Base-by-base conservation (phyloP, 2,797 vertebrate genomes). In the Characodon lateralis region DNA sequence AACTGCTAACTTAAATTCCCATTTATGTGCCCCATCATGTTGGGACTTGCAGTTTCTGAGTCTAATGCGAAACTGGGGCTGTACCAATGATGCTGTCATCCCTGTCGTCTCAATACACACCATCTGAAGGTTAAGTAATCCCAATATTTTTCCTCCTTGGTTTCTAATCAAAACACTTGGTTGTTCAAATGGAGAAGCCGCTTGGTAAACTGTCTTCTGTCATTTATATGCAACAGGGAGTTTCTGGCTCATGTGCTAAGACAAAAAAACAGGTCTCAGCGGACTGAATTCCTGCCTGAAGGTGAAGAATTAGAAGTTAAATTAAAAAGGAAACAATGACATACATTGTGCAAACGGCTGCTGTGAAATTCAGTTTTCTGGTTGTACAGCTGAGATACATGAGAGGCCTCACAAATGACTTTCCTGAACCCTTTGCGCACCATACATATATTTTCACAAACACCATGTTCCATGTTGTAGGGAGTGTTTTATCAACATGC, bases 401-500 rank as follows among this genome's bases (percentile, higher is more conserved):
- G 14, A 2, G 26, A 71, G 6, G 35, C 24, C 8, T 69, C n/a
- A 43, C n/a, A 5, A 4, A 70, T 41, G 70, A 41, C n/a, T 70
- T 53, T 56, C 35, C 16, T 26, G 35, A 9, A 59, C 9, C 24
- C 22, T 55, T 59, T 39, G 43, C 26, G 10, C 16, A 28, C 13
- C 46, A 6, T n/a, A 13, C 55, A 0, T 48, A 18, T 78, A 31
- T 71, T 82, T 73, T 78, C 26, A 55, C 46, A 59, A 83, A 86
- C 74, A 75, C 51, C 12, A 20, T 1, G 35, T 35, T 20, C 55
- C 39, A 55, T 18, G 2, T 69, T 18, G 2, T 69, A 78, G 87
- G 79, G 76, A 89, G 78, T 73, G 72, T 85, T 86, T 84, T 51
- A 85, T 76, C 81, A 82, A 82, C 79, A 79, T 66, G 31, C 41